Base-by-base conservation (phyloP, 2,113 vertebrate species). In the Platichthys flesus region DNA sequence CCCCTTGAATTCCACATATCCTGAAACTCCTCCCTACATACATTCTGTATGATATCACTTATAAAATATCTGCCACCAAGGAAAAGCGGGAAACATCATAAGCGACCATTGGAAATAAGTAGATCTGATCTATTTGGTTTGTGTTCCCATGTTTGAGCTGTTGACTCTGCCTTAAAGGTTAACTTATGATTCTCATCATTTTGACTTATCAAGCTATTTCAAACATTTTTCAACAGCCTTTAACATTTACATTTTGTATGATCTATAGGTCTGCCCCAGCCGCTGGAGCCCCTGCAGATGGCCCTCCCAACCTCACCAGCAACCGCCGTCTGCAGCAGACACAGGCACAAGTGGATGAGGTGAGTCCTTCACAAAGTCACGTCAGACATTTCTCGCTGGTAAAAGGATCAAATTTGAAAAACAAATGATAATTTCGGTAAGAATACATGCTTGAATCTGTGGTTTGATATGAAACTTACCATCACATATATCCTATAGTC, bases 261-360 rank as follows among this genome's bases (percentile, higher is more conserved):
- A 10, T 74, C 14, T 6, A 47, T n/a, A 97, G 96, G 96, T 97
- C 96, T 95, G 93, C 91, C 90, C 94, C 95, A 94, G 87, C 92
- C 94, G 87, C 92, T 73, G 94, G 95, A 88, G 94, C 91, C 68
- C 93, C 94, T 57, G 92, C 87, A 78, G 95, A 94, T 21, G 92
- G 2, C 65, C 88, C 94, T 71, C 89, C 95, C 81, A 97, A 92
- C 79, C 93, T 95, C 90, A 95, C 96, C 88, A 97, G 96, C 91
- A 97, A 96, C 90, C 96, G 96, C 67, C 89, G 96, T 82, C 94
- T 97, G 92, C 96, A 97, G 90, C 96, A 97, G 92, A 97, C 96
- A 21, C 96, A 97, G 93, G 96, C 96, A 73, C 96, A 94, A 84
- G 96, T 97, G 88, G 95, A 97, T 18, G 96, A 97, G 94, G 96